phyloP scores from a whole-genome alignment of 1,140 invertebrate species.

The Lepidurus packardi region DNA sequence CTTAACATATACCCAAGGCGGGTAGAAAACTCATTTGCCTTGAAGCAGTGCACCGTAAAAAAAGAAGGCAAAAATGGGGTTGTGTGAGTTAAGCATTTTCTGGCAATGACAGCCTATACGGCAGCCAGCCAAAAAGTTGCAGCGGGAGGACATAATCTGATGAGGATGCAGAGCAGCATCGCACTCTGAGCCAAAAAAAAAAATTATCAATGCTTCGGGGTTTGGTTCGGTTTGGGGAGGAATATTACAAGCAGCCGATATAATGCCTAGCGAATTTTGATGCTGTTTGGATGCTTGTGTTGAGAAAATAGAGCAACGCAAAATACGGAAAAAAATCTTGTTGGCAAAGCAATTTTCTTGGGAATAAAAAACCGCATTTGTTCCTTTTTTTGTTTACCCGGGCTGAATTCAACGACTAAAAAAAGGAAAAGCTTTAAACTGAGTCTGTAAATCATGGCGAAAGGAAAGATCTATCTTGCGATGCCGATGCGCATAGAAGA shows the following conservation, averaged over 20 bases:
- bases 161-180: background rate
- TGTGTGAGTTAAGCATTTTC: conserved; percentile 14
- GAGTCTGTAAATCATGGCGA: conserved; percentile 10
- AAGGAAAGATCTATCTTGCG: conserved; percentile 2
- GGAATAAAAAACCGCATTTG: background rate
- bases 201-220: conserved; percentile 4
- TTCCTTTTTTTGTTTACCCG: background rate
- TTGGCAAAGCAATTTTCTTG: conserved; percentile 10
- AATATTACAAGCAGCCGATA: conserved; percentile 12
- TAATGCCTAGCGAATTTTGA: conserved; percentile 3
- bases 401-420: background rate
- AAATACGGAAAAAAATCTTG: background rate
- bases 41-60: conserved; percentile 13
- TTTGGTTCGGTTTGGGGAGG: background rate
- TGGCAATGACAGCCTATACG: conserved; percentile 21
- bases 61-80: conserved; percentile 16
- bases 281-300: background rate
- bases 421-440: background rate
- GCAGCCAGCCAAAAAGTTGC: conserved; percentile 17
- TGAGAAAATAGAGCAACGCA: background rate
- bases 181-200: conserved; percentile 8
- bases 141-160: background rate
- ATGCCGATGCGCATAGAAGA: background rate
- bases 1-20: background rate
- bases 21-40: background rate